Percentiles rank a stretch among this genome's conserved stretches.
Conservation (phyloP, 1,140 invertebrate genomes). For the Cydia fagiglandana region DNA sequence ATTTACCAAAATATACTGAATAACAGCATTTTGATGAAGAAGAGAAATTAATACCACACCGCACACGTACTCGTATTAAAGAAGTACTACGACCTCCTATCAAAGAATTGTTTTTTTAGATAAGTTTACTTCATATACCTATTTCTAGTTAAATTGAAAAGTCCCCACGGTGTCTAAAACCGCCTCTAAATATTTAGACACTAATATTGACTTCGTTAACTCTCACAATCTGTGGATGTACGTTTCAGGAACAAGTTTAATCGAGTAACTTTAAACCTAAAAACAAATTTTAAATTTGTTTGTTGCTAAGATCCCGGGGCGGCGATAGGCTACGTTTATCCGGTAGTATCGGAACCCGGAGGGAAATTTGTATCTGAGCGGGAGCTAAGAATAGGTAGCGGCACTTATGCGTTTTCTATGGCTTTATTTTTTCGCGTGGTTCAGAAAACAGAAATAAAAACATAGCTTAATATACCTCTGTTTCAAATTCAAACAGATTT, state of each 20-base stretch:
- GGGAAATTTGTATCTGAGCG: not conserved
- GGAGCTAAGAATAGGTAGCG: not conserved
- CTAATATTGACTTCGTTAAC: not conserved
- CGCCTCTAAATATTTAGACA: not conserved
- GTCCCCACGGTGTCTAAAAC: not conserved
- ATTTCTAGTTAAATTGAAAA: not conserved
- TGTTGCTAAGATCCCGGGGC: not conserved
- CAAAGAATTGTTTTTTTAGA: no score
- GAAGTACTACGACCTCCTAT: no score
- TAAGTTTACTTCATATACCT: no score
- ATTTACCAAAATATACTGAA: no score
- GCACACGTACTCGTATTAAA: no score
- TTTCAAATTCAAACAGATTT: no score
- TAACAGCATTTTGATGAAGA: no score
- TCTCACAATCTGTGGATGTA: not conserved
- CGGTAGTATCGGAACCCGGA: not conserved
- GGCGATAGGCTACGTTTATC: not conserved
- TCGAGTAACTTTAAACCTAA: not conserved
- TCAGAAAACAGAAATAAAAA: not conserved
- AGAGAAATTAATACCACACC: no score
- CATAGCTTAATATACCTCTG: not conserved
- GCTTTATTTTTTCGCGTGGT: not conserved
- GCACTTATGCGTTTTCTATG: not conserved
- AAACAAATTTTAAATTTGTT: constrained; percentile 3
- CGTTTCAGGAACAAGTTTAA: not conserved